Conservation (phyloP, 2,888 invertebrate species). For the Athalia cordata region DNA sequence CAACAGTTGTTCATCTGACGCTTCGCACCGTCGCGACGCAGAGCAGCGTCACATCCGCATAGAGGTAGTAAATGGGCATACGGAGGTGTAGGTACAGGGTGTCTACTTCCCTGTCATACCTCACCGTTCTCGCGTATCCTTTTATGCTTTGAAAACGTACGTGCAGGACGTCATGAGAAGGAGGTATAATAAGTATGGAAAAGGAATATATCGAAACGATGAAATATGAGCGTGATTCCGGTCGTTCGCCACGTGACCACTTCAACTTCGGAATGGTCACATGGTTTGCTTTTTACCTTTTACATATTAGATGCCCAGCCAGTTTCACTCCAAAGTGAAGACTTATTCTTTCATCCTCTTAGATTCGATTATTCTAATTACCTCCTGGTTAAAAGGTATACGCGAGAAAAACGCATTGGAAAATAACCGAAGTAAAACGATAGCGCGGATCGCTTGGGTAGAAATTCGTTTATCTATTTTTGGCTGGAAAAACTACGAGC, state of each 20-base stretch:
- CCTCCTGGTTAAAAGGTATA: no score
- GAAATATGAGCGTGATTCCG: no score
- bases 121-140: not conserved
- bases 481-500: no score
- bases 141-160: not conserved
- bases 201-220: no score
- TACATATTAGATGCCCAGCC: not conserved
- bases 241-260: no score
- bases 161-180: no score
- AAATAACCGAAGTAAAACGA: not conserved
- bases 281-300: no score
- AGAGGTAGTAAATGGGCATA: not conserved
- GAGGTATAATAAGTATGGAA: no score
- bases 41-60: slow-evolving; percentile 24
- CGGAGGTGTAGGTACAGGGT: not conserved
- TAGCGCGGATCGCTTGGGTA: no score
- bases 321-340: not conserved
- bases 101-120: not conserved
- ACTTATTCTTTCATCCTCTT: not conserved
- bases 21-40: slow-evolving; percentile 47
- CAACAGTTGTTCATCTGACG: slow-evolving; percentile 63
- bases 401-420: not conserved
- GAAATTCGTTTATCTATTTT: no score
- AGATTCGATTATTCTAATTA: not conserved
- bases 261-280: not conserved